These are phyloP conservation scores for Benthosema pterotum DNA, from an alignment of 2,797 vertebrate species.

Conservation along the genomic window DNA sequence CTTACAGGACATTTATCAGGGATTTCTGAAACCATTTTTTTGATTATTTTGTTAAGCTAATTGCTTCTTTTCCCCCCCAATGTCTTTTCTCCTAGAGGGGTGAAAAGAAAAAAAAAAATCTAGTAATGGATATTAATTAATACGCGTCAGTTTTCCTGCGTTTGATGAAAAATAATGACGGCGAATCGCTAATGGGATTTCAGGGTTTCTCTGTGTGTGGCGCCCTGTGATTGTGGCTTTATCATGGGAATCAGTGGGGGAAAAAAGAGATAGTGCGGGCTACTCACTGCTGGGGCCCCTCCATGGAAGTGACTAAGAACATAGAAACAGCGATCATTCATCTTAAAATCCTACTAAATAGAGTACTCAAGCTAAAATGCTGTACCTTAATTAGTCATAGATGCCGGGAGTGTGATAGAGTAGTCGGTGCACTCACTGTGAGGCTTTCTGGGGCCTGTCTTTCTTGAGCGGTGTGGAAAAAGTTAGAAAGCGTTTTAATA, in stretches of 20 bases:
- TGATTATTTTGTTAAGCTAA: constrained; percentile 85
- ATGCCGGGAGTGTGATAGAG: constrained; percentile 33
- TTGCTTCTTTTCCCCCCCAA: constrained; percentile 78
- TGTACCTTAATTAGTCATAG: constrained; percentile 44
- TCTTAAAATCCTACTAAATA: constrained; percentile 50
- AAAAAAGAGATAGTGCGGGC: constrained; percentile 57
- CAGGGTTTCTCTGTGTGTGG: constrained; percentile 78
- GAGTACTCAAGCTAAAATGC: constrained; percentile 37
- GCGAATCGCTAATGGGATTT: constrained; percentile 81
- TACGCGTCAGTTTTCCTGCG: constrained; percentile 80
- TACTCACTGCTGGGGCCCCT: constrained; percentile 43
- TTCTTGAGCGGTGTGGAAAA: constrained; percentile 8
- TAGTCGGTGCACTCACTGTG: constrained; percentile 7
- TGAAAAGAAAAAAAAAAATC: constrained; percentile 44
- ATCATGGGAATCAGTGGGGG: constrained; percentile 71
- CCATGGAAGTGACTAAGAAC: constrained; percentile 59
- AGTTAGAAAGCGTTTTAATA: constrained; percentile 3
- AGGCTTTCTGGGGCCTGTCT: constrained; percentile 13
- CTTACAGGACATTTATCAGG: constrained; percentile 83
- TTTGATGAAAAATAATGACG: constrained; percentile 86
- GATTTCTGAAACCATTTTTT: constrained; percentile 82
- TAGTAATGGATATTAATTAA: constrained; percentile 86
- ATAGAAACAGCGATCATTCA: constrained; percentile 58
- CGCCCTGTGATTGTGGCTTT: constrained; percentile 75
- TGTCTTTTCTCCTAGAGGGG: constrained; percentile 71